Evolutionary conservation across 1,140 invertebrate species (phyloP).

Genomic region (Heliconius hewitsoni): DNA sequence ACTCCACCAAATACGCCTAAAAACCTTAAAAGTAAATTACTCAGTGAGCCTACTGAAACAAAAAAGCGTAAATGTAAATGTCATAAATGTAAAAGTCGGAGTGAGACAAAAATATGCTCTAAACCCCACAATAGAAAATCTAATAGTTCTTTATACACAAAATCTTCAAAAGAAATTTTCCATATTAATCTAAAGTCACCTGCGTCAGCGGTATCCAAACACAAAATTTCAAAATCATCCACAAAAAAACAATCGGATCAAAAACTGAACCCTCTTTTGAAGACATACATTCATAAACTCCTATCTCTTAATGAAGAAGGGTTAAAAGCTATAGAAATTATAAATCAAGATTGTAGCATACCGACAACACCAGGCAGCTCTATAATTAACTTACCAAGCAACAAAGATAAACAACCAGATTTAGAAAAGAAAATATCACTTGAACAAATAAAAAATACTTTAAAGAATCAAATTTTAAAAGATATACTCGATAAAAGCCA

Average conservation of each 20-base stretch:
- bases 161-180: slow-evolving; percentile 26
- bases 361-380: slow-evolving; percentile 81
- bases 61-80: slow-evolving; percentile 33
- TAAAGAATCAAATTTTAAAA: slow-evolving; percentile 60
- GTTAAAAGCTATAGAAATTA: slow-evolving; percentile 77
- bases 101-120: slow-evolving; percentile 37
- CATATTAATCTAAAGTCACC: background rate
- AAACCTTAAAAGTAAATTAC: background rate
- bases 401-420: slow-evolving; percentile 45
- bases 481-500: slow-evolving; percentile 34
- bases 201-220: slow-evolving; percentile 14
- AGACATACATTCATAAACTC: slow-evolving; percentile 79
- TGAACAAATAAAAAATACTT: slow-evolving; percentile 67
- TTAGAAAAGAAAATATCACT: slow-evolving; percentile 60
- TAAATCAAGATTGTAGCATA: slow-evolving; percentile 77
- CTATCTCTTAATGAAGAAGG: slow-evolving; percentile 77
- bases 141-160: slow-evolving; percentile 21
- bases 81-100: slow-evolving; percentile 38
- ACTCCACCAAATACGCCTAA: slow-evolving; percentile 50
- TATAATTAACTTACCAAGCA: slow-evolving; percentile 71
- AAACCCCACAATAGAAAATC: slow-evolving; percentile 32
- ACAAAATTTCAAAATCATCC: slow-evolving; percentile 21
- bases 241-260: slow-evolving; percentile 13
- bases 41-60: slow-evolving; percentile 7
- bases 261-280: slow-evolving; percentile 63